A percentile compares a stretch with the other conserved stretches of the same genome.
These are phyloP conservation scores for Ceratoteleas bidentatus DNA, from an alignment of 1,140 invertebrate genomes.

Conservation along the genomic window DNA sequence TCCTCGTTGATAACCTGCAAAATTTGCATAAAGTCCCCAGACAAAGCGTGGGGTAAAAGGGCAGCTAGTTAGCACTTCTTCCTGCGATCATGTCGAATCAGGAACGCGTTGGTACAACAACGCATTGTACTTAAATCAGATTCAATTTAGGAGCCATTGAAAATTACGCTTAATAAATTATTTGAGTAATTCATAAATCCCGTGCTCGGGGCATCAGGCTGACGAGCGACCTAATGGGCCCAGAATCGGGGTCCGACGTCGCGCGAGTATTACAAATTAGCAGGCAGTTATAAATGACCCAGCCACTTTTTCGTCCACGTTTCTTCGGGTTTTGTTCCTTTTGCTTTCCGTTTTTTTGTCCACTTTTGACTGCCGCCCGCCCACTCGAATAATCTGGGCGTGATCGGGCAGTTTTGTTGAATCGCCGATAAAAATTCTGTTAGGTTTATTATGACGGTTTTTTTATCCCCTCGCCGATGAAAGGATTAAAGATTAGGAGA, in stretches of 20 bases:
- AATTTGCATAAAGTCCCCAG: too few relatives aligned
- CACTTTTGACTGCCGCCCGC: slow-evolving; percentile 35
- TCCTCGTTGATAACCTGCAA: too few relatives aligned
- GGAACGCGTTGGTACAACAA: slow-evolving; percentile 73
- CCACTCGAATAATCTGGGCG: slow-evolving; percentile 53
- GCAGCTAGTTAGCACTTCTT: slow-evolving; percentile 78
- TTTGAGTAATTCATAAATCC: slow-evolving; percentile 82
- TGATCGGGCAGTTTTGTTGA: slow-evolving; percentile 53
- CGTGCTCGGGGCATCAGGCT: slow-evolving; percentile 48
- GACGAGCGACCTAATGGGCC: slow-evolving; percentile 73
- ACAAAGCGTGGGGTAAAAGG: too few relatives aligned
- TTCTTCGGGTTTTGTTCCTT: slow-evolving; percentile 4
- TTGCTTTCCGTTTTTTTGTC: slow-evolving; percentile 1
- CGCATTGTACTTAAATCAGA: slow-evolving; percentile 82
- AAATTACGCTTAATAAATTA: slow-evolving; percentile 82
- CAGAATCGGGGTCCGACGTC: slow-evolving; percentile 39
- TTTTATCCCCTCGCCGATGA: slow-evolving; percentile 30
- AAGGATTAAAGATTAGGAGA: slow-evolving; percentile 57
- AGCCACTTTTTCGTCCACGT: slow-evolving; percentile 13
- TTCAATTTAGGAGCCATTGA: slow-evolving; percentile 82
- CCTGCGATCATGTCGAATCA: slow-evolving; percentile 69
- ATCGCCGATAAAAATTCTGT: slow-evolving; percentile 52
- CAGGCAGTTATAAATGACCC: slow-evolving; percentile 77
- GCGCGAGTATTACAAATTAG: slow-evolving; percentile 77
- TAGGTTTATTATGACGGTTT: slow-evolving; percentile 53